A percentile compares a stretch with the other conserved stretches of the same genome.
These are phyloP conservation scores for Venusia cambrica DNA, from an alignment of 2,888 invertebrate species.

Conservation along the genomic window DNA sequence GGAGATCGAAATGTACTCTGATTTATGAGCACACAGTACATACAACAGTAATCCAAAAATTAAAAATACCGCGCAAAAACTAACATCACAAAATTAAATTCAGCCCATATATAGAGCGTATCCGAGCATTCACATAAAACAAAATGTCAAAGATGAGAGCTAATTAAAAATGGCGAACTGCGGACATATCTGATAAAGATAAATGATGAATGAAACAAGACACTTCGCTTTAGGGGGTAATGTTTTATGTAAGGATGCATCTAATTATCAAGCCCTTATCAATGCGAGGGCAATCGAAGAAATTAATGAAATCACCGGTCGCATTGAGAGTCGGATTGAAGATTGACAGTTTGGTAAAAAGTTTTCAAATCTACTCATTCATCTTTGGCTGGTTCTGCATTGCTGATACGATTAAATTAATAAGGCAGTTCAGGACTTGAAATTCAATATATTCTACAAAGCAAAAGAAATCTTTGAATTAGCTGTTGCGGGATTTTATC, in stretches of 20 bases:
- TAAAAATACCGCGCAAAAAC: constrained; percentile 45
- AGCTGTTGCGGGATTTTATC: constrained; percentile 8
- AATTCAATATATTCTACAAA: constrained; percentile 1
- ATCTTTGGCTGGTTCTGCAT: constrained; percentile 7
- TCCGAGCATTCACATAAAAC: constrained; percentile 27
- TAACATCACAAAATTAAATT: constrained; percentile 40
- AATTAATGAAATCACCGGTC: constrained; percentile 33
- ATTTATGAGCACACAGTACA: too few species aligned
- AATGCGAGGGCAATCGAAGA: constrained; percentile 31
- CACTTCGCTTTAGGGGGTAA: constrained; percentile 64
- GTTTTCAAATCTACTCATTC: constrained; percentile 4
- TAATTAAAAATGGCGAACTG: constrained; percentile 56
- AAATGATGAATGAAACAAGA: constrained; percentile 65
- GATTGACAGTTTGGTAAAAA: constrained; percentile 12
- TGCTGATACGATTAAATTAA: constrained; percentile 10
- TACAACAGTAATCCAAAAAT: constrained; percentile 41
- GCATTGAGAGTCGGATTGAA: constrained; percentile 12
- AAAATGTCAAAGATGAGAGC: constrained; percentile 43
- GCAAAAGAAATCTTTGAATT: constrained; percentile 6
- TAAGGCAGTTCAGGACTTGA: too few species aligned
- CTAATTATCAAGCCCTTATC: constrained; percentile 57
- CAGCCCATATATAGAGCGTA: constrained; percentile 36
- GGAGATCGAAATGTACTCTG: too few species aligned
- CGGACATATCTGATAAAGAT: constrained; percentile 54
- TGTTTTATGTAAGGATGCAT: constrained; percentile 67